Base-by-base conservation (phyloP, 2,888 invertebrate genomes). In the Tenthredo scrophulariae region DNA sequence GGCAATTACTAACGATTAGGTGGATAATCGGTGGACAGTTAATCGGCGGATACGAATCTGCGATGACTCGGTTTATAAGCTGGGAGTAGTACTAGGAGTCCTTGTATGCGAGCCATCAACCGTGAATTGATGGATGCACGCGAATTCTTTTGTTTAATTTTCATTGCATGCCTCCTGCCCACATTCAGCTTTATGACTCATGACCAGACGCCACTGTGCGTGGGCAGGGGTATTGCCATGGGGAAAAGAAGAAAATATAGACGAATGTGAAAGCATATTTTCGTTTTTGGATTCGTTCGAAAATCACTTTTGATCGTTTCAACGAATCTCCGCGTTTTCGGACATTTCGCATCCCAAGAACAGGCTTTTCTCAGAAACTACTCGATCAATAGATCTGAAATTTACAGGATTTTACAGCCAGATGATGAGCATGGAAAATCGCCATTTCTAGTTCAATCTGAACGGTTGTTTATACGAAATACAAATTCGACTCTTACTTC, bases 1-100 rank as follows among this genome's bases (percentile, higher is more conserved):
- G 58, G 37, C 62, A 58, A 80, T 80, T 37, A 62, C 58, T 37
- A 37, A 58, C 80, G 80, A 62, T 80, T 80, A 62, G 80, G 33
- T 22, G 26, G 62, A 40, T 79, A 58, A 79, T 58, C 58, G 79
- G n/a, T n/a, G 22, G 62, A 80, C n/a, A 62, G 62, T 77, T 54
- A 77, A 77, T 77, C 77, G 77, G 54, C 77, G 77, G 50, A 77
- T 50, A 54, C 40, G 54, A 33, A 33, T 54, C 18, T 29, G 54
- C 10, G 29, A 77, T 33, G 50, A 29, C 77, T 50, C 77, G 29
- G 77, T 29, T 77, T 43, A 43, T 40, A 74, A 40, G 72, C 40
- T 22, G 40, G 50, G 50, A 26, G 46, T 40, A 29, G 29, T 50
- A 50, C 6, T 77, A 46, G 18, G 22, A 77, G 72, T 74, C 72